Evolutionary conservation across 2,797 vertebrate species (phyloP), one percentile per base, ranked within the genome.

Genomic region (Coreius guichenoti): DNA sequence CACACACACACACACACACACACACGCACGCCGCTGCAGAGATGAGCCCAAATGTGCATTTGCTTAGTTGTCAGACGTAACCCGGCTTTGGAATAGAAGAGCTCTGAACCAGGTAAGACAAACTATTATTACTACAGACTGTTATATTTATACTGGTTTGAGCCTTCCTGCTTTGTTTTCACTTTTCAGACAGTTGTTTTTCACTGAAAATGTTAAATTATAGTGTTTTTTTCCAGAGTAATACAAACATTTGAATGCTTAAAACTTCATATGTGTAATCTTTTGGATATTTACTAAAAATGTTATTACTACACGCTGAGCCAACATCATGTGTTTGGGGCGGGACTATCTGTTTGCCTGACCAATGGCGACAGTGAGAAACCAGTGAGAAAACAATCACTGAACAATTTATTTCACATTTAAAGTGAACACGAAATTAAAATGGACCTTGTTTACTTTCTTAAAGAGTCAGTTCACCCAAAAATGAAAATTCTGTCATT

Each of bases 101-200:
- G 82, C 63, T 82, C 80, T 80, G 31, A 81, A 72, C 43, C 56
- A 86, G 90, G 90, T 92, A 91, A 89, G 90, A 29, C 31, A 67
- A 80, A 80, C n/a, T 78, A 54, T 81, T 70, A 36, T 36, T n/a
- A 69, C 16, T 49, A 78, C 36, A 56, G 36, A 58, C 26, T 16
- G 5, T 65, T 29, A 67, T 54, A 47, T 17, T 3, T 16, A 63
- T 29, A 29, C 26, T 16, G 14, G 12, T 56, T 54, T 54, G 61
- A 26, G n/a, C 8, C 16, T 14, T 83, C 16, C 31, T 31, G 56
- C 67, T 45, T 47, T 61, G 65, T 78, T 68, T 68, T 67, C 39
- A 29, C 31, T 17, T 19, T 75, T 54, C 39, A 39, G 26, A 49
- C 29, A 33, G 7, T 12, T 45, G n/a, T 67, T 63, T 47, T 33